These are phyloP conservation scores for Ibycter americanus DNA, from an alignment of 2,797 vertebrate species.

Conservation along the genomic window DNA sequence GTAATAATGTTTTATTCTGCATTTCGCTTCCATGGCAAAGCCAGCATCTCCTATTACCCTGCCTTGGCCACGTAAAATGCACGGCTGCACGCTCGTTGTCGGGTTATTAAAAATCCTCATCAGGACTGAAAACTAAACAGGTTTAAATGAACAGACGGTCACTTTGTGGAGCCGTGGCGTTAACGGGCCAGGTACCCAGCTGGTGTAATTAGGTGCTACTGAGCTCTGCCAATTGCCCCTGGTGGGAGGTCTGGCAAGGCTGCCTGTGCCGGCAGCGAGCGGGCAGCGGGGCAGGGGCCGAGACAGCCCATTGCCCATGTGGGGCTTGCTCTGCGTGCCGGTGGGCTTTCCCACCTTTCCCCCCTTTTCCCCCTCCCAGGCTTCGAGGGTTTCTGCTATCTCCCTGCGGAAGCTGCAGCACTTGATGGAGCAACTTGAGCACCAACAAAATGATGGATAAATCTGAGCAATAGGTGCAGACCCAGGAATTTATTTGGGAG, in stretches of 20 bases:
- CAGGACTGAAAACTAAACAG: not conserved
- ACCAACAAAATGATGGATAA: not conserved
- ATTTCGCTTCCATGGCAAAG: not conserved
- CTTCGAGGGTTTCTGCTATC: not conserved
- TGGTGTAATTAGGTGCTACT: not conserved
- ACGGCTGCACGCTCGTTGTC: rapidly evolving
- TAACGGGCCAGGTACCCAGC: rapidly evolving
- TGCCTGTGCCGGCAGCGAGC: not conserved
- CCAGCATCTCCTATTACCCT: not conserved
- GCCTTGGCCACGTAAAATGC: rapidly evolving
- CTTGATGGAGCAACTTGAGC: not conserved
- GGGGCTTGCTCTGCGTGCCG: rapidly evolving
- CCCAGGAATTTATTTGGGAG: not conserved
- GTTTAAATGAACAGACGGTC: not conserved
- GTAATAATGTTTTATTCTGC: not conserved
- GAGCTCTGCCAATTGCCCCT: not conserved
- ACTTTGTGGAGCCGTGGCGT: not conserved
- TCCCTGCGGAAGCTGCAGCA: not conserved
- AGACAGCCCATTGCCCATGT: not conserved
- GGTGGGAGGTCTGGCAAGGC: not conserved
- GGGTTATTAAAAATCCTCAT: not conserved
- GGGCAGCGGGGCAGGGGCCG: not conserved
- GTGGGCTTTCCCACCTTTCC: not conserved
- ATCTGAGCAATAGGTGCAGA: not conserved
- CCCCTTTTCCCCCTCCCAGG: not conserved